Evolutionary conservation across 2,888 invertebrate genomes (phyloP).

Genomic region (Allophyes oxyacanthae): DNA sequence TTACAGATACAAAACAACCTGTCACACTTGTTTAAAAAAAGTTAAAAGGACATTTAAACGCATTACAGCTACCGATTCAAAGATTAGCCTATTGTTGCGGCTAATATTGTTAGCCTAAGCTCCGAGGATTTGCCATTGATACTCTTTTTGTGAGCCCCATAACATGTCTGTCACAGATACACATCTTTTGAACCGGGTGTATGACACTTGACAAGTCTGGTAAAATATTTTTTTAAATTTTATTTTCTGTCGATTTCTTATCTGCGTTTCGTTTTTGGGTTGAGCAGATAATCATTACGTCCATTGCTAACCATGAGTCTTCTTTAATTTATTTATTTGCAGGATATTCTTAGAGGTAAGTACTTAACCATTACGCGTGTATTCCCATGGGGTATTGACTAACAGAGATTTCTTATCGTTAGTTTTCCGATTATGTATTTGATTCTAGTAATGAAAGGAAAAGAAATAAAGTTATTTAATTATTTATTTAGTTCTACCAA

Average conservation of each 20-base stretch:
- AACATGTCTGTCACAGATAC: conserved; percentile 55
- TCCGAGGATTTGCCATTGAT: conserved; percentile 56
- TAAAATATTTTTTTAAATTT: conserved; percentile 31
- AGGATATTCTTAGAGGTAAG: neutral
- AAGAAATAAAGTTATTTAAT: too few relatives aligned
- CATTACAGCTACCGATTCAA: conserved; percentile 53
- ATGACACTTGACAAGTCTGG: conserved; percentile 48
- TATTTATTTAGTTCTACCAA: too few relatives aligned
- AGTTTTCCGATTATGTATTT: too few relatives aligned
- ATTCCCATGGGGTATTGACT: too few relatives aligned
- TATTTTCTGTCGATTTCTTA: conserved; percentile 42
- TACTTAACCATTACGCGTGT: neutral
- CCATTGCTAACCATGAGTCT: too few relatives aligned
- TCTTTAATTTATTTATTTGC: too few relatives aligned
- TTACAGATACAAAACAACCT: conserved; percentile 22
- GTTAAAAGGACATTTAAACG: conserved; percentile 50
- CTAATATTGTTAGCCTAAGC: conserved; percentile 60
- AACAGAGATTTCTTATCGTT: too few relatives aligned
- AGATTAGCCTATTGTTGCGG: conserved; percentile 55
- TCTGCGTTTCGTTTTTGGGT: conserved; percentile 23
- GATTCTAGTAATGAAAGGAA: too few relatives aligned
- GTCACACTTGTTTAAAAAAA: conserved; percentile 35
- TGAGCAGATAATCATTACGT: conserved; percentile 43
- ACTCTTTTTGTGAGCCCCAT: conserved; percentile 44
- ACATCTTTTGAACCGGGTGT: conserved; percentile 46